Evolutionary conservation across 2,888 invertebrate genomes (phyloP).

Genomic region (Torymus texanus): DNA sequence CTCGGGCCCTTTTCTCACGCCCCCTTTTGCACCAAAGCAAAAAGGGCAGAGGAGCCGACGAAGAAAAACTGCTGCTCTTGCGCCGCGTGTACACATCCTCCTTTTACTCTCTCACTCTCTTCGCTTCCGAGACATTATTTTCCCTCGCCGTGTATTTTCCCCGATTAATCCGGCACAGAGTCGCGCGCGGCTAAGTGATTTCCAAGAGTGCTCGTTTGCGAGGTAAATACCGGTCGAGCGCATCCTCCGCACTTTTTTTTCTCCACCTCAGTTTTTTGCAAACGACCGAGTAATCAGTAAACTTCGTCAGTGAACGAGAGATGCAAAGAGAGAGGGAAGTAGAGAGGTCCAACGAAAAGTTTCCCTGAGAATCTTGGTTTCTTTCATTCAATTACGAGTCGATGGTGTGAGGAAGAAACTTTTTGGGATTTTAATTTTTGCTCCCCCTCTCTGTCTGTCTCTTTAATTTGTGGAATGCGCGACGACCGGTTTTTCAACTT

Average conservation of each 20-base stretch:
- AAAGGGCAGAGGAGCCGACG: constrained; percentile 9
- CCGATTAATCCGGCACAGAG: constrained; percentile 40
- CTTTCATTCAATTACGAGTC: constrained; percentile 34
- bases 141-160: constrained; percentile 40
- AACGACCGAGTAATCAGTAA: constrained; percentile 43
- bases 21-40: neutral
- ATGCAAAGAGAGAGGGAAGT: too few relatives aligned
- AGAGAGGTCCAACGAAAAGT: constrained; percentile 21
- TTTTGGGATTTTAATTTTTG: neutral
- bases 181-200: constrained; percentile 43
- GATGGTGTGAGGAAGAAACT: neutral
- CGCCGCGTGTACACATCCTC: constrained; percentile 8
- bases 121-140: constrained; percentile 37
- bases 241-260: constrained; percentile 1
- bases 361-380: constrained; percentile 12
- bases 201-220: constrained; percentile 49
- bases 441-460: too few relatives aligned
- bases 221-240: constrained; percentile 41
- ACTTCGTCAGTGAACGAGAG: constrained; percentile 21
- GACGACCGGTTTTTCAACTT: neutral
- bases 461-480: too few relatives aligned
- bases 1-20: neutral
- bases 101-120: neutral
- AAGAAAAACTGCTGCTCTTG: constrained; percentile 16
- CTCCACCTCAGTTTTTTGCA: constrained; percentile 19